Base-by-base conservation (phyloP, 2,797 vertebrate species). In the Neostethus bicornis region DNA sequence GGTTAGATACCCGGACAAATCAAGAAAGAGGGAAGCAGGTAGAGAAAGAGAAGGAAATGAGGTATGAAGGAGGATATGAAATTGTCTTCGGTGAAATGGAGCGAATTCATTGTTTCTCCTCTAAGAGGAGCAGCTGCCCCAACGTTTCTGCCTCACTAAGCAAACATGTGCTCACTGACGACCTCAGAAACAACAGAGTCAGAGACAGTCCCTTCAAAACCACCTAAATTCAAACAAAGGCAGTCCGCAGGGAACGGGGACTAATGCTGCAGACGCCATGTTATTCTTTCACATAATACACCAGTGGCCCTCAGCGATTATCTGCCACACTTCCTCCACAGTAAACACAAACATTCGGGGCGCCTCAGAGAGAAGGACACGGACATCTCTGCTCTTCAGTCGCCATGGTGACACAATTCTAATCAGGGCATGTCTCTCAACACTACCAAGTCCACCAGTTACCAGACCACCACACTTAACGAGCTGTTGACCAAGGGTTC, bases 81-180 rank as follows among this genome's bases (percentile, higher is more conserved):
- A 25, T 7, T 4, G 10, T 32, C 37, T 28, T 7, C 7, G 20
- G 43, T 60, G 41, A 73, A 79, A 57, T 58, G 43, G 42, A 75
- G 41, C 49, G 4, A 24, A 7, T 17, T 64, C 45, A 51, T 43
- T 50, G 48, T 67, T 65, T 60, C 29, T 59, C 26, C 54, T 69
- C n/a, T 70, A 38, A 76, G 25, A 17, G 66, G 53, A 83, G 67
- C 71, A 84, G 79, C 77, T 75, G 79, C 64, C 76, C 25, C 34
- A 42, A 56, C 42, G 52, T 70, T 85, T 88, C 74, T 70, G 56
- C 42, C 58, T 76, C 66, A 61, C 19, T 56, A n/a, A 28, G 44
- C 46, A 2, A 31, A 7, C 34, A 9, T 3, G n/a, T 43, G 28
- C 13, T 34, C 3, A 21, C 45, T 23, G 41, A 23, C 12, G 6